Evolutionary conservation across 2,888 invertebrate species (phyloP).

Genomic region (Pteria penguin): DNA sequence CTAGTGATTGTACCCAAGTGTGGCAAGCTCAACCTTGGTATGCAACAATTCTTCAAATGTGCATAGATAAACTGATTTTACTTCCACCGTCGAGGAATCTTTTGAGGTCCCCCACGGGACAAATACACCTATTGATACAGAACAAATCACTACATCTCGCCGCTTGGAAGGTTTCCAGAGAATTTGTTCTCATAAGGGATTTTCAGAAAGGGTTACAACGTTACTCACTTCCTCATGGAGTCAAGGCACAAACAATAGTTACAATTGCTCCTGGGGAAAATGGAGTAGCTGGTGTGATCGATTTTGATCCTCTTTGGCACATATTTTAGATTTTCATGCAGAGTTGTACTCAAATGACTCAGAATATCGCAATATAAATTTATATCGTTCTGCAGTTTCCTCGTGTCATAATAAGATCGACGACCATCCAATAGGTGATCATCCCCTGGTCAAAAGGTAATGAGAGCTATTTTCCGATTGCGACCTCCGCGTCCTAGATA

Average conservation of each 20-base stretch:
- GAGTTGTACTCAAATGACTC: no score
- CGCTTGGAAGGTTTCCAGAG: constrained; percentile 24
- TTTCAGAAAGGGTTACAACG: background rate
- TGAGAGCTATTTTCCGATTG: constrained; percentile 17
- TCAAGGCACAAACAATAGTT: constrained; percentile 14
- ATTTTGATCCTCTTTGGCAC: no score
- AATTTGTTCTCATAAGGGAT: background rate
- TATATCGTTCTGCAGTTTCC: constrained; percentile 28
- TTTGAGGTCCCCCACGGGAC: background rate
- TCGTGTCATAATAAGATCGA: constrained; percentile 11
- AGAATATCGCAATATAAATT: constrained; percentile 31
- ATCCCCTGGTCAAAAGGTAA: no score
- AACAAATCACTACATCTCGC: constrained; percentile 25
- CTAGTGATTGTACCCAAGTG: no score
- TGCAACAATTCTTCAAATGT: background rate
- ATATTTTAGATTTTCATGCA: no score
- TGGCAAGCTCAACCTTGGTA: background rate
- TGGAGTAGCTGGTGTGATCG: no score
- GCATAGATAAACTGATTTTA: background rate
- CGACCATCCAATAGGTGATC: no score
- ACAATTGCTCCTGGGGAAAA: no score
- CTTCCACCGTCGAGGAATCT: background rate
- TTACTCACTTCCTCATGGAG: constrained; percentile 3
- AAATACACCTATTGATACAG: constrained; percentile 5
- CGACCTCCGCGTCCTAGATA: constrained; percentile 26